phyloP scores from a whole-genome alignment of 2,888 invertebrate genomes.

The Steinernema hermaphroditum region DNA sequence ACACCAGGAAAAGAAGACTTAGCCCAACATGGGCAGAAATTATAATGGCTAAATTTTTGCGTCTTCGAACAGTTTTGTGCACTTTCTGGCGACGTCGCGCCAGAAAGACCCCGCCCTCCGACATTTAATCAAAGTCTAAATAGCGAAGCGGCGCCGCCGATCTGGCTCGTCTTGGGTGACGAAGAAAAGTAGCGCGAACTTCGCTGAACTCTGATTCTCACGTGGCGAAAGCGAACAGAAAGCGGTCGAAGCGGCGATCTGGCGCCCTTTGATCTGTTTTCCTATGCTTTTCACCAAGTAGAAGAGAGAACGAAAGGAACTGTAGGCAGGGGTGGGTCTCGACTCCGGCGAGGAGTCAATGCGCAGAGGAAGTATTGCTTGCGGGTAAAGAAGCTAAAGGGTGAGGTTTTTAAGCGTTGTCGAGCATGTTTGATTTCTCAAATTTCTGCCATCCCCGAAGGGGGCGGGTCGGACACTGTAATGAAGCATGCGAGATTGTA shows the following conservation, averaged over 20 bases:
- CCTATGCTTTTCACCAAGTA: no score
- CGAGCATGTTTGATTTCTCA: no score
- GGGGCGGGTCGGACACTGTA: no score
- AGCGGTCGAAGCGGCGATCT: neutral
- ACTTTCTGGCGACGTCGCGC: slow-evolving; percentile 18
- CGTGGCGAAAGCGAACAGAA: slow-evolving; percentile 6
- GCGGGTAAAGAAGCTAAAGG: no score
- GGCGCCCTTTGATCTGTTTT: no score
- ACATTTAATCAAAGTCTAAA: slow-evolving; percentile 30
- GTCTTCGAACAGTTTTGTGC: slow-evolving; percentile 26
- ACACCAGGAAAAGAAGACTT: neutral
- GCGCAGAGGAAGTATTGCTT: no score
- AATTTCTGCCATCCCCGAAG: no score
- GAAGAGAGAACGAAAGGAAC: no score
- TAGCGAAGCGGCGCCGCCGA: slow-evolving; percentile 23
- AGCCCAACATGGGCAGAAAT: neutral
- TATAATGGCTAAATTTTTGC: slow-evolving; percentile 30
- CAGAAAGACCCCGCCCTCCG: slow-evolving; percentile 5
- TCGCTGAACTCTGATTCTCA: slow-evolving; percentile 15
- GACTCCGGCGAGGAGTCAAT: no score
- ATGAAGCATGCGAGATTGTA: neutral
- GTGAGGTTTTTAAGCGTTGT: no score
- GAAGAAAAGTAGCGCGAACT: slow-evolving; percentile 16
- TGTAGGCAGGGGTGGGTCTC: no score
- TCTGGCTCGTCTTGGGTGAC: neutral